Base-by-base conservation (phyloP, 2,888 invertebrate genomes). In the Eupithecia tripunctaria region DNA sequence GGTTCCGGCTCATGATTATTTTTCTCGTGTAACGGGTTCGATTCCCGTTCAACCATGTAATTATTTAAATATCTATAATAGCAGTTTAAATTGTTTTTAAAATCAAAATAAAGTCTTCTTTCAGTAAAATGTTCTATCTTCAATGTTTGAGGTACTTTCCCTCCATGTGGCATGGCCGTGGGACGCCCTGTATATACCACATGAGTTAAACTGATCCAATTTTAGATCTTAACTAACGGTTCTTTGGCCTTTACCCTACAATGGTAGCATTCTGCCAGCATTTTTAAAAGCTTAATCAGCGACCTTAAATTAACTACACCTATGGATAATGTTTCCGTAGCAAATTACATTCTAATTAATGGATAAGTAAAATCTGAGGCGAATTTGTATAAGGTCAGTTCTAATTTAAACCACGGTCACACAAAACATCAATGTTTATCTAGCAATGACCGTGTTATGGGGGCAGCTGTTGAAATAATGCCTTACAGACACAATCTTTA, bases 321-420 rank as follows among this genome's bases (percentile, higher is more conserved):
- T 60, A 60, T 56, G 60, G 29, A 60, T 27, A 18, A 5, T 60
- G 18, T 60, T 60, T 51, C 29, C 36, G 25, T 21, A 64, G n/a
- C 64, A 41, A 32, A 67, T 15, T 14, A 36, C 25, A 67, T 36
- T 47, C 66, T 66, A 66, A 47, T 66, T 66, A 66, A 25, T 38
- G 21, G 64, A 38, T 64, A 64, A 36, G 64, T 64, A 36, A 64
- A 36, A 21, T 64, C 64, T 21, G 36, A 64, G 25, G 64, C 38
- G 25, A 64, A 64, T 64, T 64, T 25, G 64, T 64, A 36, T 36
- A 81, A 85, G 82, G 82, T 77, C 83, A 79, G 77, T 82, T 81
- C 79, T 69, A 76, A 83, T 84, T 83, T 76, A 77, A 86, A 85
- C 82, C 88, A 88, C 51, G 88, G 88, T 76, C 84, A 82, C 72